These are phyloP conservation scores for Leucophenga maculata DNA, from an alignment of 2,888 invertebrate genomes.

Conservation along the genomic window DNA sequence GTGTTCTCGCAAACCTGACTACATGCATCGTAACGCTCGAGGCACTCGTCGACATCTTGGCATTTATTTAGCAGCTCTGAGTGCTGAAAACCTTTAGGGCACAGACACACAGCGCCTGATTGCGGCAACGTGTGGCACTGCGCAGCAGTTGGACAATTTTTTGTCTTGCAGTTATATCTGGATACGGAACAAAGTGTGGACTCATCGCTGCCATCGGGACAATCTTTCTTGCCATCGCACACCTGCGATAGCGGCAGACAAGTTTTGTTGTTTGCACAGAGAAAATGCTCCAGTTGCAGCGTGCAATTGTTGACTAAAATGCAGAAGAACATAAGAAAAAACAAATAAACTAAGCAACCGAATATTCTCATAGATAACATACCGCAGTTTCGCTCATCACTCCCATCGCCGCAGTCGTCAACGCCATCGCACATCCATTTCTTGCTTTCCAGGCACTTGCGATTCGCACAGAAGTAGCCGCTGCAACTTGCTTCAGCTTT, in stretches of 20 bases:
- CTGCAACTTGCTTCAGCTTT: slow-evolving; percentile 73
- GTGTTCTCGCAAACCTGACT: slow-evolving; percentile 80
- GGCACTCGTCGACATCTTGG: slow-evolving; percentile 78
- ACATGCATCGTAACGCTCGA: slow-evolving; percentile 76
- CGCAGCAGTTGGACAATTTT: slow-evolving; percentile 67
- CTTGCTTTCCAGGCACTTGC: slow-evolving; percentile 73
- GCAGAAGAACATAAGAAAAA: background rate
- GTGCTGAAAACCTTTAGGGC: slow-evolving; percentile 72
- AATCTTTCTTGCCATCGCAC: slow-evolving; percentile 76
- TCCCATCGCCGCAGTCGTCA: slow-evolving; percentile 76
- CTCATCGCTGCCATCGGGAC: slow-evolving; percentile 79
- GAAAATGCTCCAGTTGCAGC: slow-evolving; percentile 72
- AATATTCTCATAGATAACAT: slow-evolving; percentile 48
- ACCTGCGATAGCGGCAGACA: slow-evolving; percentile 74
- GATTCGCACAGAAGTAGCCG: slow-evolving; percentile 77
- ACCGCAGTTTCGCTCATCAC: slow-evolving; percentile 75
- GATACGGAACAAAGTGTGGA: slow-evolving; percentile 68
- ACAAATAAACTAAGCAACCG: background rate
- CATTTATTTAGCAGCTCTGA: slow-evolving; percentile 56
- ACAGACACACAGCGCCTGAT: slow-evolving; percentile 76
- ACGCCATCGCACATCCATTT: slow-evolving; percentile 75
- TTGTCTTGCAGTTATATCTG: slow-evolving; percentile 54
- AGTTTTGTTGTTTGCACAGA: slow-evolving; percentile 74
- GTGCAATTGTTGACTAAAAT: slow-evolving; percentile 70
- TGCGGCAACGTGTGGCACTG: slow-evolving; percentile 72